Evolutionary conservation across 2,113 vertebrate species (phyloP).

Genomic region (Carassius carassius): DNA sequence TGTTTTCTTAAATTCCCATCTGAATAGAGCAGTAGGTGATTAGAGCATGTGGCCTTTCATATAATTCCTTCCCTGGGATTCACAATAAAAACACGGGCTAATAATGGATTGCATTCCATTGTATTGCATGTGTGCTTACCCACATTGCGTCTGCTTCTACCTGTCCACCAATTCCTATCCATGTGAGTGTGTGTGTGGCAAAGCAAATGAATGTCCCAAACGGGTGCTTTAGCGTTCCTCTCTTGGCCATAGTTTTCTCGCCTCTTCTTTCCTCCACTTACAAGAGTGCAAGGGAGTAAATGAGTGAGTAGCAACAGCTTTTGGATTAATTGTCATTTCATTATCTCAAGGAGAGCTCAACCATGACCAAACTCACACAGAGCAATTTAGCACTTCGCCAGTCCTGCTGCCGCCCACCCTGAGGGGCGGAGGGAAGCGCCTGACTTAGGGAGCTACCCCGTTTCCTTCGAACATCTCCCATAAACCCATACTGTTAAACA

Average conservation of each 20-base stretch:
- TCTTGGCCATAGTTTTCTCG: background rate
- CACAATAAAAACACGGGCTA: background rate
- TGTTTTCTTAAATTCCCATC: too few relatives aligned
- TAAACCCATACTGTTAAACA: slow-evolving; percentile 31
- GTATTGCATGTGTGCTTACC: background rate
- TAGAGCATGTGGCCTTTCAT: background rate
- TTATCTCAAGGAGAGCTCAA: slow-evolving; percentile 79
- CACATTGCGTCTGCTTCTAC: background rate
- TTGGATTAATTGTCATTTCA: slow-evolving; percentile 79
- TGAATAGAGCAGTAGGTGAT: background rate
- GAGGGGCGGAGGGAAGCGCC: background rate
- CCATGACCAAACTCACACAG: slow-evolving; percentile 73
- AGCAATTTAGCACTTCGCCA: slow-evolving; percentile 75
- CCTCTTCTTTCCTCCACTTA: slow-evolving; percentile 51
- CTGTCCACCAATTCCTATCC: too few relatives aligned
- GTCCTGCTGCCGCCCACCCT: slow-evolving; percentile 61
- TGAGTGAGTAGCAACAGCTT: slow-evolving; percentile 71
- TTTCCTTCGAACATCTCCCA: slow-evolving; percentile 33
- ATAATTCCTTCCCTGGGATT: background rate
- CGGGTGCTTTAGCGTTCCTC: slow-evolving; percentile 9
- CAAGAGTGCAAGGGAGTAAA: slow-evolving; percentile 64
- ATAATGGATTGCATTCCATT: background rate
- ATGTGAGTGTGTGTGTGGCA: background rate
- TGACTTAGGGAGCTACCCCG: slow-evolving; percentile 14
- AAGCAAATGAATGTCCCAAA: slow-evolving; percentile 30